A percentile compares a stretch with the other conserved stretches of the same genome.
phyloP scores from a whole-genome alignment of 2,113 vertebrate species.

The Vulpes ferrilata region DNA sequence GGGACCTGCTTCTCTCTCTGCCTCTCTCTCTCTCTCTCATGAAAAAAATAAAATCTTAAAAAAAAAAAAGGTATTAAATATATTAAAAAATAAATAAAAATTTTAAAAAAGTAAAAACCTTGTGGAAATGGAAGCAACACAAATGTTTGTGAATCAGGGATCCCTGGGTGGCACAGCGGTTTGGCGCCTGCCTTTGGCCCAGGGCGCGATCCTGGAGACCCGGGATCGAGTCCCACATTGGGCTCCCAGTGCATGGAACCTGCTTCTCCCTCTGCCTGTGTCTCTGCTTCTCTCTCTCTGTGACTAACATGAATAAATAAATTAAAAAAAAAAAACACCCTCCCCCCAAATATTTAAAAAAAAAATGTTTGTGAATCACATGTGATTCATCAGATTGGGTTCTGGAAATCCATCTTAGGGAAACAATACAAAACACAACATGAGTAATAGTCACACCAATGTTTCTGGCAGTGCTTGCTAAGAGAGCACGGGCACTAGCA shows the following conservation, averaged over 20 bases:
- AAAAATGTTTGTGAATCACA: fast-evolving
- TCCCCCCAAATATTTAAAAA: no score
- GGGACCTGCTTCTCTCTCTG: no score
- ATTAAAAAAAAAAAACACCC: no score
- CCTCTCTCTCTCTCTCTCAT: neutral
- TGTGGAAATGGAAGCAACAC: neutral
- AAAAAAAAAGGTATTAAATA: neutral
- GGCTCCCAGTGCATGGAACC: no score
- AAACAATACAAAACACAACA: neutral
- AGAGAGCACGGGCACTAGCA: neutral
- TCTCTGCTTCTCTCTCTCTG: no score
- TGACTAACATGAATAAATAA: no score
- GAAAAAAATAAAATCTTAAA: neutral
- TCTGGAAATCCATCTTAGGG: neutral
- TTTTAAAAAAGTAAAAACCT: neutral
- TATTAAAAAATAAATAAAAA: neutral
- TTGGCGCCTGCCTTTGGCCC: no score
- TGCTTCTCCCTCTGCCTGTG: no score
- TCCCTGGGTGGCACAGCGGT: no score
- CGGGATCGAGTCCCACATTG: no score
- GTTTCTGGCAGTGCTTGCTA: neutral
- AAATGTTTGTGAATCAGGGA: fast-evolving
- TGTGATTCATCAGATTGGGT: neutral
- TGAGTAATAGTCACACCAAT: neutral
- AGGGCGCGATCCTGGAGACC: no score